These are phyloP conservation scores for Corythoichthys haematopterus DNA, from an alignment of 2,113 vertebrate species.

Conservation along the genomic window DNA sequence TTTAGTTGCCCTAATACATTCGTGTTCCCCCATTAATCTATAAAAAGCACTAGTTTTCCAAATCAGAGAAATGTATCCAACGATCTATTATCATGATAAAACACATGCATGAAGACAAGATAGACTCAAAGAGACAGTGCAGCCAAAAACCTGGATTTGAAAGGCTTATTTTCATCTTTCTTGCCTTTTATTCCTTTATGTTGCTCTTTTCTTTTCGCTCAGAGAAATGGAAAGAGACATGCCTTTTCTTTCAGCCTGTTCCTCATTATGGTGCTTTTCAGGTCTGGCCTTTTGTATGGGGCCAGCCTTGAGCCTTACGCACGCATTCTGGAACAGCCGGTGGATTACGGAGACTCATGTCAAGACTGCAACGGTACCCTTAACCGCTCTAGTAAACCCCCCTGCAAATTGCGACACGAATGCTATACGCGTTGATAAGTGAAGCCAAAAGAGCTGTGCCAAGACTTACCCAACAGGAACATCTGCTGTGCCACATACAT, in stretches of 20 bases:
- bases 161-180: slow-evolving; percentile 70
- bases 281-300: slow-evolving; percentile 64
- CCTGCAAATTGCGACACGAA: slow-evolving; percentile 45
- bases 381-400: slow-evolving; percentile 36
- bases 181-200: slow-evolving; percentile 62
- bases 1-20: slow-evolving; percentile 34
- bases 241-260: slow-evolving; percentile 66
- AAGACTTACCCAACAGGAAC: slow-evolving; percentile 48
- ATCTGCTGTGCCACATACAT: slow-evolving; percentile 49
- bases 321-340: slow-evolving; percentile 51
- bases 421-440: slow-evolving; percentile 59
- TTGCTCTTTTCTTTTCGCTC: slow-evolving; percentile 63
- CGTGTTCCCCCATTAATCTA: slow-evolving; percentile 29
- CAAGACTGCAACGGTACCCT: slow-evolving; percentile 36
- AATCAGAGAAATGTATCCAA: slow-evolving; percentile 60
- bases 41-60: slow-evolving; percentile 46
- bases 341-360: slow-evolving; percentile 57
- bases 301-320: slow-evolving; percentile 44
- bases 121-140: slow-evolving; percentile 71
- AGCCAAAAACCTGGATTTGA: slow-evolving; percentile 65
- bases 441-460: slow-evolving; percentile 50
- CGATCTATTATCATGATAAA: slow-evolving; percentile 71
- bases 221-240: slow-evolving; percentile 68
- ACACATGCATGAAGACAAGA: slow-evolving; percentile 66
- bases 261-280: slow-evolving; percentile 72